These are phyloP conservation scores for Eulemur coronatus DNA, from an alignment of 2,797 vertebrate genomes.

Conservation along the genomic window DNA sequence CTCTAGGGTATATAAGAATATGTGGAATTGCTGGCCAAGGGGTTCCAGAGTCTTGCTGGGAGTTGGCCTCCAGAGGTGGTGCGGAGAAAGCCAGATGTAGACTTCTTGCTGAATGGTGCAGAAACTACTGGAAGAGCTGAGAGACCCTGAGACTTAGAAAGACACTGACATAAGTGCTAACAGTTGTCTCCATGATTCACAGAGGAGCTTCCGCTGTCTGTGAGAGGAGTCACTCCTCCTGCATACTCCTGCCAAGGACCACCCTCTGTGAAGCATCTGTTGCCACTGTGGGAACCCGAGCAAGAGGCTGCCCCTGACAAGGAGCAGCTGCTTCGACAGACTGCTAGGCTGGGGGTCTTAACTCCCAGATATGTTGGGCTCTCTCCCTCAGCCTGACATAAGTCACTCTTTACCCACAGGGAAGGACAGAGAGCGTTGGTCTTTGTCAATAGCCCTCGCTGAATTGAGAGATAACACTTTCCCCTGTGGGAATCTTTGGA, in stretches of 20 bases:
- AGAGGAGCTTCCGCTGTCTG: not conserved
- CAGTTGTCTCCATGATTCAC: not conserved
- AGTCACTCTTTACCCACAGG: conserved; percentile 50
- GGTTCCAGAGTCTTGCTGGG: not conserved
- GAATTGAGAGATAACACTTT: not conserved
- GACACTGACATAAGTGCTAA: not conserved
- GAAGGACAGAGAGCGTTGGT: not conserved
- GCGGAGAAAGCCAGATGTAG: not conserved
- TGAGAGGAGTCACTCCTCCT: not conserved
- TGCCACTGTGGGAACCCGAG: not conserved
- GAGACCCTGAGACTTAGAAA: not conserved
- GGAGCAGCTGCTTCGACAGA: not conserved
- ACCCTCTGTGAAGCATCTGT: conserved; percentile 37
- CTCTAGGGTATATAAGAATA: not conserved
- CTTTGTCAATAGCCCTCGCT: not conserved
- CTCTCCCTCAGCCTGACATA: not conserved
- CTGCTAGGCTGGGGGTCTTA: not conserved
- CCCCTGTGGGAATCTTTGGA: not conserved
- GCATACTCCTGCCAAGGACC: not conserved
- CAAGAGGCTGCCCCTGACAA: not conserved
- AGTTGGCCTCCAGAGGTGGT: not conserved
- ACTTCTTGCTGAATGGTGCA: not conserved
- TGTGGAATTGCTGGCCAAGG: not conserved
- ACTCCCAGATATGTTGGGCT: not conserved
- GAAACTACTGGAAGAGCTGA: not conserved